Evolutionary conservation across 2,797 vertebrate genomes (phyloP).

Genomic region (Notoglanidium macrostoma): DNA sequence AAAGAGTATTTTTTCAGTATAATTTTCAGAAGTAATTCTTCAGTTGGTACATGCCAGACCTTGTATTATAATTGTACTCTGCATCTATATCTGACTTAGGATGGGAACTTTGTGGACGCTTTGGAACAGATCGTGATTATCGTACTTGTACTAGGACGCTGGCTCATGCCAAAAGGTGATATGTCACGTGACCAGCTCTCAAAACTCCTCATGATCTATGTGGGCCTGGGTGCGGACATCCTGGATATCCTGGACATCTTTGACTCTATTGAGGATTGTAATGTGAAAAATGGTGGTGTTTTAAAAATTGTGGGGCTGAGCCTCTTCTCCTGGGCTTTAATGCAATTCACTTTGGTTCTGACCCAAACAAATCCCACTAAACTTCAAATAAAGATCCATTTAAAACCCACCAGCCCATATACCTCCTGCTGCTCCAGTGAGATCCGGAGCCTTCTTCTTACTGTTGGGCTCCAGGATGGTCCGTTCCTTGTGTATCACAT

Average conservation of each 20-base stretch:
- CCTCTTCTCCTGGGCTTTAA: conserved; percentile 78
- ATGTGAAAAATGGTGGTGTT: not conserved
- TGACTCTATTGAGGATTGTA: too few relatives aligned
- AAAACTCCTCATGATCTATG: conserved; percentile 78
- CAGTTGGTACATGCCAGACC: not conserved
- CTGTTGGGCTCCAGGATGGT: conserved; percentile 75
- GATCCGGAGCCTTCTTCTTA: conserved; percentile 75
- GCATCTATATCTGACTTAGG: conserved; percentile 35
- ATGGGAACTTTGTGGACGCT: conserved; percentile 71
- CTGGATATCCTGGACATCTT: conserved; percentile 63
- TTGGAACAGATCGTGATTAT: conserved; percentile 80
- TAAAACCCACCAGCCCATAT: not conserved
- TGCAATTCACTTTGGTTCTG: conserved; percentile 68
- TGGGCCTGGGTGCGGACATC: conserved; percentile 78
- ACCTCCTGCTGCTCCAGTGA: conserved; percentile 72
- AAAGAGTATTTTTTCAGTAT: too few relatives aligned
- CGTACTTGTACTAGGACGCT: conserved; percentile 77
- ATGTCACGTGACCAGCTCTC: conserved; percentile 80
- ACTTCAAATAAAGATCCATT: too few relatives aligned
- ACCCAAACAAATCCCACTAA: too few relatives aligned
- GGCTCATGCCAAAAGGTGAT: conserved; percentile 80
- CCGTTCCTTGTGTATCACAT: conserved; percentile 77
- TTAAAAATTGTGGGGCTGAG: conserved; percentile 70
- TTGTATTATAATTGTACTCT: conserved; percentile 32
- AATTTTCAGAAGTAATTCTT: too few relatives aligned